Conservation (phyloP, 2,113 vertebrate species). For the Varanus komodoensis region DNA sequence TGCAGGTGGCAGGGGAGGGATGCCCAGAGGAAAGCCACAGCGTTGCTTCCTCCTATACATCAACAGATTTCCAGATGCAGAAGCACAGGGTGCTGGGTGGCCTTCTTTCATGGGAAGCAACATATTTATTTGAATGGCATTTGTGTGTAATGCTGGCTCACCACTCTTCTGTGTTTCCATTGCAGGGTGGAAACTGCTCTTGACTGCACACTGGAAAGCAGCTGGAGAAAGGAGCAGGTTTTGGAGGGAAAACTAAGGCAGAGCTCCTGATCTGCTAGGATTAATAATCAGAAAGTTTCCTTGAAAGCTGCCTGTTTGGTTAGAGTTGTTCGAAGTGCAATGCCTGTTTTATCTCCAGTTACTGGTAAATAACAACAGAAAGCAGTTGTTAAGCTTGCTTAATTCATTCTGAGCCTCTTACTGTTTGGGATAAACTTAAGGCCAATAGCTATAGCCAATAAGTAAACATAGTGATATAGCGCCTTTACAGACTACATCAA, state of each 20-base stretch:
- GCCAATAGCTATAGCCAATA: background rate
- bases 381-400: background rate
- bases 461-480: background rate
- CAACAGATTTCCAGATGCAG: background rate
- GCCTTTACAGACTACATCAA: constrained; percentile 6
- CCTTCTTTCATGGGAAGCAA: background rate
- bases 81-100: background rate
- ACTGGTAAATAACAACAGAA: background rate
- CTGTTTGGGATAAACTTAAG: background rate
- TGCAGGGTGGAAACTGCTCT: background rate
- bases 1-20: background rate
- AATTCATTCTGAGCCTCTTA: background rate
- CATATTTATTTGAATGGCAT: background rate
- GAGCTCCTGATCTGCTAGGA: background rate
- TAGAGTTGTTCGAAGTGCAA: background rate
- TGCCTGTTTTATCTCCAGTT: background rate
- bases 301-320: background rate
- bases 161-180: background rate
- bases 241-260: background rate
- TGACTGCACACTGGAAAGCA: background rate
- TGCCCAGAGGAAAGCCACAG: background rate
- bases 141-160: background rate
- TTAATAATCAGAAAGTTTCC: background rate
- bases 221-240: background rate
- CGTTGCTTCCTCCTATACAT: background rate